Evolutionary conservation across 2,113 vertebrate genomes (phyloP), one percentile per base, ranked within the genome.

Genomic region (Mus musculus): DNA sequence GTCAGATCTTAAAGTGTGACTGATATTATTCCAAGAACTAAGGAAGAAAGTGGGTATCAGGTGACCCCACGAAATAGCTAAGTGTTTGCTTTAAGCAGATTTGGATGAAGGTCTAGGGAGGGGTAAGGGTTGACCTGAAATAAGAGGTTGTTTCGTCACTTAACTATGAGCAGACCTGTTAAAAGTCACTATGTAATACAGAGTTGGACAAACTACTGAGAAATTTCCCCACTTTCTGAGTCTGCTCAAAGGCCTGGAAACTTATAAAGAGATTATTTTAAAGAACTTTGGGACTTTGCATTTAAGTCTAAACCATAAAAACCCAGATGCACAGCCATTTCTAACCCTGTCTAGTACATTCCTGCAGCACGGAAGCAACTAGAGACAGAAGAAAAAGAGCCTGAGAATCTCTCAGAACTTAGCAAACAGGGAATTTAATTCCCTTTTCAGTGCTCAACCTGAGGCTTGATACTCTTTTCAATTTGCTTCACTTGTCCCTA

Each of bases 1-100:
- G 82, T 93, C 96, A 97, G 95, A 95, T 95, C 75, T 95, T 82
- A 86, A 94, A 91, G 91, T 97, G 87, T 95, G 98, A 97, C 84
- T 95, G 33, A 94, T 94, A 80, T 61, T 96, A 80, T 95, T 94
- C 95, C 95, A 97, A 94, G 88, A 96, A 97, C 85, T 92, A 91
- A 76, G 84, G 81, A 97, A 96, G 95, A 95, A 93, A 93, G 93
- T 97, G 94, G n/a, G 93, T 98, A 97, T 92, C 97, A 88, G 95
- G 90, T 89, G 89, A 96, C 84, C 73, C 82, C 97, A 93, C 85
- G 96, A 86, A 95, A 95, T 80, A 96, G 77, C 90, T 96, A 88
- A 80, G 96, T 89, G 93, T 96, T 97, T 94, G 97, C 95, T 78
- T 77, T 89, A 89, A 97, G 81, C 90, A 96, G 72, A 77, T 96